Conservation (phyloP, 2,888 invertebrate genomes). For the Agriopis leucophaearia region DNA sequence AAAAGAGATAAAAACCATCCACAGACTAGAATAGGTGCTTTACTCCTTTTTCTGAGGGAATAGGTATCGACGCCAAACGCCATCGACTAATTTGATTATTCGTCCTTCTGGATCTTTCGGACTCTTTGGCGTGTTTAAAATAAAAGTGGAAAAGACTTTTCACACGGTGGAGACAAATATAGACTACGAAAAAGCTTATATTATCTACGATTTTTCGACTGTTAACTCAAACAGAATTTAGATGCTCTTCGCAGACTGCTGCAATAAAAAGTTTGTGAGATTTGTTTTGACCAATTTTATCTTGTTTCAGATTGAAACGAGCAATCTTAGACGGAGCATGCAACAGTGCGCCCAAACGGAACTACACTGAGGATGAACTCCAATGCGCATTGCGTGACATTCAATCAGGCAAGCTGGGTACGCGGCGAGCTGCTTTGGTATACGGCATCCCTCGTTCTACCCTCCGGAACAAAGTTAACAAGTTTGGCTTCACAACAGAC, state of each 20-base stretch:
- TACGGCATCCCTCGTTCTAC: slow-evolving; percentile 99
- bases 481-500: slow-evolving; percentile 89
- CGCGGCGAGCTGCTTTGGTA: slow-evolving; percentile 96
- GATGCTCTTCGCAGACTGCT: background rate
- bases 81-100: slow-evolving; percentile 44
- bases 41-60: too few relatives aligned
- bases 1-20: slow-evolving; percentile 36
- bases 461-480: slow-evolving; percentile 97
- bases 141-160: slow-evolving; percentile 38
- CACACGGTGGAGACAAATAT: background rate
- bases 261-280: background rate
- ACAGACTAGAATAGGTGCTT: slow-evolving; percentile 36
- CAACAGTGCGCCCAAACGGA: slow-evolving; percentile 89
- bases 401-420: slow-evolving; percentile 96
- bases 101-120: slow-evolving; percentile 42
- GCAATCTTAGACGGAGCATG: slow-evolving; percentile 61
- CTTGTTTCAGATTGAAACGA: slow-evolving; percentile 80
- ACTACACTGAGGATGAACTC: slow-evolving; percentile 98
- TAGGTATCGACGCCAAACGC: slow-evolving; percentile 44
- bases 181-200: slow-evolving; percentile 8
- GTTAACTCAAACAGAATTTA: background rate
- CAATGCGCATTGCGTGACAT: slow-evolving; percentile 97
- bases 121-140: slow-evolving; percentile 47
- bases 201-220: slow-evolving; percentile 3
- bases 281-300: slow-evolving; percentile 1